Conservation (phyloP, 2,113 vertebrate genomes). For the Calidris pygmaea region DNA sequence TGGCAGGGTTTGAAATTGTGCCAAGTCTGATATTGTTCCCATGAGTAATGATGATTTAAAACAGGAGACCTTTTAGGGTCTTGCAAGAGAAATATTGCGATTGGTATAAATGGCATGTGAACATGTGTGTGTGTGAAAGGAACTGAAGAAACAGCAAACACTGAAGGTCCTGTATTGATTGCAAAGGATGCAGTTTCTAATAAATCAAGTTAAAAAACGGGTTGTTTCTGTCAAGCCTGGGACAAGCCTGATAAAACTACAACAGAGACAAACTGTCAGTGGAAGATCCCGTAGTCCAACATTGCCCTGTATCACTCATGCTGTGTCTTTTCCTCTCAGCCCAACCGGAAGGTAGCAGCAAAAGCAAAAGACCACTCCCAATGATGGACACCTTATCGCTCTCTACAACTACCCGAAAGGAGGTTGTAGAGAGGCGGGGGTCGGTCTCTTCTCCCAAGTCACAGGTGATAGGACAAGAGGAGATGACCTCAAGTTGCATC, state of each 20-base stretch:
- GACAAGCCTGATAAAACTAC: neutral
- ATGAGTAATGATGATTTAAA: neutral
- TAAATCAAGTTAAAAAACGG: neutral
- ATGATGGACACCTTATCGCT: too few species aligned
- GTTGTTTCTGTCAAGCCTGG: neutral
- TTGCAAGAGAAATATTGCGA: neutral
- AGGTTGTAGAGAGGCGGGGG: too few species aligned
- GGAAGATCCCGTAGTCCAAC: neutral
- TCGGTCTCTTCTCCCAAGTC: too few species aligned
- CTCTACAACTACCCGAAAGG: too few species aligned
- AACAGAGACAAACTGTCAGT: neutral
- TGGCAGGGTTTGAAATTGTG: neutral
- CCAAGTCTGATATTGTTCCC: neutral
- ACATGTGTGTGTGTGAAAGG: rapidly evolving
- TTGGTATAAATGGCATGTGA: neutral
- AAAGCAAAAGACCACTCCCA: neutral
- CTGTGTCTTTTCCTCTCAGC: neutral
- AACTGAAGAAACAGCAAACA: neutral
- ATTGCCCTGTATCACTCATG: rapidly evolving
- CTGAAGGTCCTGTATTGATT: rapidly evolving
- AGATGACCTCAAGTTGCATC: too few species aligned
- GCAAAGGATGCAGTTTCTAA: neutral
- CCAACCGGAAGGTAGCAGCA: rapidly evolving
- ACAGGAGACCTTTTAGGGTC: neutral
- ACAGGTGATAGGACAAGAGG: too few species aligned